Conservation (phyloP, 2,113 vertebrate genomes). For the Rhombomys opimus region DNA sequence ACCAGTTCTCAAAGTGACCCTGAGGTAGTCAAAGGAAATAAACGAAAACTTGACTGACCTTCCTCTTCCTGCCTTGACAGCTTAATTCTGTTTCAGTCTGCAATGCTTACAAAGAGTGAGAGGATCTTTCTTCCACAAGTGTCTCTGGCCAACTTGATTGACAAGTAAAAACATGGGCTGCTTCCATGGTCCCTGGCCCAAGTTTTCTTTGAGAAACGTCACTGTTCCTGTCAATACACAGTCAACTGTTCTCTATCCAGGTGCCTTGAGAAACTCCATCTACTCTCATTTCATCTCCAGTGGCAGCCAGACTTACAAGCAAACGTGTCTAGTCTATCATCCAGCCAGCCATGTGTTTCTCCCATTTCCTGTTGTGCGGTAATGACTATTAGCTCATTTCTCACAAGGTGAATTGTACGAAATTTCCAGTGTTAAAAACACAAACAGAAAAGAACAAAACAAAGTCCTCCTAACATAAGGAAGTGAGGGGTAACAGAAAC, state of each 20-base stretch:
- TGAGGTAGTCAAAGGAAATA: neutral
- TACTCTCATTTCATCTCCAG: neutral
- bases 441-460: neutral
- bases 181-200: neutral
- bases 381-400: constrained; percentile 17
- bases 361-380: neutral
- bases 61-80: neutral
- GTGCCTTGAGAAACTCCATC: neutral
- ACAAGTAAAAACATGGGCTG: neutral
- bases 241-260: neutral
- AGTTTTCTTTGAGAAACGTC: neutral
- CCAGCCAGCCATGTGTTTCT: neutral
- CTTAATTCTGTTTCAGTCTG: neutral
- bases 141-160: neutral
- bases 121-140: neutral
- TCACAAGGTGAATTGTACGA: neutral
- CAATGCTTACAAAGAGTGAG: neutral
- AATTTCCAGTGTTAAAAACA: neutral
- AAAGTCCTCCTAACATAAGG: neutral
- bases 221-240: neutral
- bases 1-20: neutral
- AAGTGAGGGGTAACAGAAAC: neutral
- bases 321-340: neutral
- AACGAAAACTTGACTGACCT: neutral
- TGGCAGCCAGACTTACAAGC: constrained; percentile 16